phyloP scores from a whole-genome alignment of 2,797 vertebrate genomes.

The Onychomys torridus region DNA sequence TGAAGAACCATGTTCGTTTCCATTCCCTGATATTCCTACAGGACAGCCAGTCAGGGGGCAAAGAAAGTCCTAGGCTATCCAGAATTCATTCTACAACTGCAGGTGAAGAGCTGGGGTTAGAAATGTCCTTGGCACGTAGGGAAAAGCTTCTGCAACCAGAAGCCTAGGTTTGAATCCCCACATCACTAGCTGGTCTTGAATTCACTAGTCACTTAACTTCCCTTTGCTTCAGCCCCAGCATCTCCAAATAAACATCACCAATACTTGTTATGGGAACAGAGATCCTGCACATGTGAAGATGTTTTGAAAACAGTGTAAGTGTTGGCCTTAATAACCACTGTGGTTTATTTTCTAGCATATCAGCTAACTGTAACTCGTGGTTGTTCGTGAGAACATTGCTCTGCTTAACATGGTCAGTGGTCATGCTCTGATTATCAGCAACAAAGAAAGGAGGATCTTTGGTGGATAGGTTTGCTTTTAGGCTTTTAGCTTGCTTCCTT shows the following conservation, averaged over 20 bases:
- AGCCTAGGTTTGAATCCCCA: background rate
- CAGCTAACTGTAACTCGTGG: background rate
- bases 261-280: background rate
- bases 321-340: background rate
- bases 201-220: background rate
- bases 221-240: background rate
- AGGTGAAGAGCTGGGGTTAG: background rate
- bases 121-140: background rate
- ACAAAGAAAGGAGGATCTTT: background rate
- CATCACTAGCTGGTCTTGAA: background rate
- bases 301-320: background rate
- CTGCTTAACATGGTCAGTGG: background rate
- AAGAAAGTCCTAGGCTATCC: background rate
- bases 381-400: background rate
- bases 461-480: background rate
- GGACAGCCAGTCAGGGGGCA: background rate
- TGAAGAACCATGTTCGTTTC: background rate
- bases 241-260: conserved; percentile 14
- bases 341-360: background rate
- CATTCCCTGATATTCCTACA: background rate
- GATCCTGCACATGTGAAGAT: background rate
- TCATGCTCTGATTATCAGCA: background rate
- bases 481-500: background rate
- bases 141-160: background rate
- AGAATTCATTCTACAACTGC: background rate